Conservation (phyloP, 1,140 invertebrate species). For the Rhagoletis zephyria region DNA sequence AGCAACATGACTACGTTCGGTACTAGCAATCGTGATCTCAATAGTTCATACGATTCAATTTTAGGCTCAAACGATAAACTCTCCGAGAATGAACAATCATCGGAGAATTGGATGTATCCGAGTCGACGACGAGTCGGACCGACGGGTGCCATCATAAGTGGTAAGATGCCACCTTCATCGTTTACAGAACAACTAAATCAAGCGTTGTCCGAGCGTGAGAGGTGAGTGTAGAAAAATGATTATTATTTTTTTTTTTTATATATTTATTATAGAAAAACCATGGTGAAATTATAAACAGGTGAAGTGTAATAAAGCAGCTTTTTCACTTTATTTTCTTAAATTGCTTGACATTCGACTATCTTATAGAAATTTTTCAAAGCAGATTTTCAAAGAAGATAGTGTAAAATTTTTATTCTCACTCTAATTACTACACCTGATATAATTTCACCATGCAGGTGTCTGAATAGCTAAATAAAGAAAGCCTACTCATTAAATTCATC, state of each 20-base stretch:
- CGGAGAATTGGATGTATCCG: conserved; percentile 72
- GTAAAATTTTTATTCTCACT: not conserved
- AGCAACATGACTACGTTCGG: conserved; percentile 71
- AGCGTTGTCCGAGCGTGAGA: conserved; percentile 84
- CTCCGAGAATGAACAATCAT: conserved; percentile 68
- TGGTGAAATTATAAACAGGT: no score
- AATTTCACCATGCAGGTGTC: no score
- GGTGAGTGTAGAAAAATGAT: conserved; percentile 72
- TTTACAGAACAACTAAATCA: conserved; percentile 88
- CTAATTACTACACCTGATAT: no score
- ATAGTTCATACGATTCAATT: conserved; percentile 73
- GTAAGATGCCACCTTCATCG: conserved; percentile 78
- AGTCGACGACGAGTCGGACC: conserved; percentile 71
- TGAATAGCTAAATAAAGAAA: no score
- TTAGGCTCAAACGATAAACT: conserved; percentile 72
- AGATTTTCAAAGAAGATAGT: not conserved
- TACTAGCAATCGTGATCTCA: conserved; percentile 70
- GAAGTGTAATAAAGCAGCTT: no score
- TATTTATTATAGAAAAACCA: no score
- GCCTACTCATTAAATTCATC: no score
- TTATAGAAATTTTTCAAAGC: no score
- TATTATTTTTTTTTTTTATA: no score
- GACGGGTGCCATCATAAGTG: conserved; percentile 65
- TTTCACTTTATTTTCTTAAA: no score
- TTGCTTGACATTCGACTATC: no score